phyloP scores from a whole-genome alignment of 2,113 vertebrate genomes.

The sheep (Ovis aries) region DNA sequence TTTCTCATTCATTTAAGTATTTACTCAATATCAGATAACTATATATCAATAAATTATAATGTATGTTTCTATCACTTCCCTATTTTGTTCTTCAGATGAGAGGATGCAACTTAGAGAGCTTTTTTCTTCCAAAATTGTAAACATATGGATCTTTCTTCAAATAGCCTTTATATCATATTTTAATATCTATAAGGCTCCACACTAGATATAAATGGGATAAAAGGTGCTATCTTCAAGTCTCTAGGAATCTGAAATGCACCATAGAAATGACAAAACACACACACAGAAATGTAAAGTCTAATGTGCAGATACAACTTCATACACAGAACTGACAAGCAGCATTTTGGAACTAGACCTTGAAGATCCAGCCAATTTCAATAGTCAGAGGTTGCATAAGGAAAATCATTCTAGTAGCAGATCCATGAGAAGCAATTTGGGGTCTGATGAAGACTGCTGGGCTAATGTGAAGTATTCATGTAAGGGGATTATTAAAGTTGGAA shows the following conservation, averaged over 20 bases:
- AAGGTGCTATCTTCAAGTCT: neutral
- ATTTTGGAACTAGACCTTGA: neutral
- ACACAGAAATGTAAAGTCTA: neutral
- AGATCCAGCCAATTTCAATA: neutral
- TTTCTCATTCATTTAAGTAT: neutral
- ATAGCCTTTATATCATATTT: neutral
- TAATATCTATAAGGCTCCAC: neutral
- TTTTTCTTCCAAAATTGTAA: neutral
- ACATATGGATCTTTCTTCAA: neutral
- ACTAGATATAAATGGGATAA: neutral
- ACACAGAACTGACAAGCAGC: neutral
- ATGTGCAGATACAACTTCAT: neutral
- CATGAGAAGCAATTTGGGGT: neutral
- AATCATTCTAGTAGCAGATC: neutral
- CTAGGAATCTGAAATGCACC: neutral
- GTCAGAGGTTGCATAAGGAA: neutral
- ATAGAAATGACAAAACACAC: neutral
- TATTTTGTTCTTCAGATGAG: neutral
- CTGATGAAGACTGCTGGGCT: neutral
- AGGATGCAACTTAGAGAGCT: neutral
- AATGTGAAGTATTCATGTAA: neutral
- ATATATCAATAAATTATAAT: conserved; percentile 5
- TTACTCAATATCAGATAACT: neutral
- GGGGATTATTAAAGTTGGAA: neutral
- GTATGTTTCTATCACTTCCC: neutral